Evolutionary conservation across 1,140 invertebrate genomes (phyloP).

Genomic region (Trichoplusia ni): DNA sequence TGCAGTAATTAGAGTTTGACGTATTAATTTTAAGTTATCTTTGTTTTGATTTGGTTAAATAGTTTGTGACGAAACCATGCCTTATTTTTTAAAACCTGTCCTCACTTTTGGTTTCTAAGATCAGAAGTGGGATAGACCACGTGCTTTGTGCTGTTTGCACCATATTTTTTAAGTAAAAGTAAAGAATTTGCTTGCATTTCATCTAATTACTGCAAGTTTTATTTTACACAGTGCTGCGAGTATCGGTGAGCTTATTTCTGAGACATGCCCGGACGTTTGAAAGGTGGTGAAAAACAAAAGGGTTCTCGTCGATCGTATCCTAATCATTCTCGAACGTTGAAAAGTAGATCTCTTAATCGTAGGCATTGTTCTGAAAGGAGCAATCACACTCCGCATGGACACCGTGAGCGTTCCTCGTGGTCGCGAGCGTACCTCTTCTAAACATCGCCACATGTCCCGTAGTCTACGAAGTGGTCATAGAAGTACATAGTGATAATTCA

Average conservation of each 20-base stretch:
- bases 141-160: constrained; percentile 2
- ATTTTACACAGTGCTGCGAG: background rate
- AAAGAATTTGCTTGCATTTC: background rate
- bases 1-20: too few relatives aligned
- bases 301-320: background rate
- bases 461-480: background rate
- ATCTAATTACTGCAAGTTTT: constrained; percentile 16
- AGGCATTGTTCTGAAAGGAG: background rate
- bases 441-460: background rate
- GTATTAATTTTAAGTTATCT: too few relatives aligned
- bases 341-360: constrained; percentile 9
- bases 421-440: constrained; percentile 6
- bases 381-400: background rate
- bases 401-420: constrained; percentile 11
- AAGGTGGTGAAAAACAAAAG: constrained; percentile 2
- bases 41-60: too few relatives aligned
- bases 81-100: background rate
- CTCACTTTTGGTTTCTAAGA: background rate
- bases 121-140: constrained; percentile 2
- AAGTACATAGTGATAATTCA: constrained; percentile 3
- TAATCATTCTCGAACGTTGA: constrained; percentile 2
- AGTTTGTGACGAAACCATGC: background rate
- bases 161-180: constrained; percentile 1
- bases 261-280: constrained; percentile 2
- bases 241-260: background rate